phyloP scores from a whole-genome alignment of 1,140 invertebrate genomes.

The Meloidogyne floridensis region DNA sequence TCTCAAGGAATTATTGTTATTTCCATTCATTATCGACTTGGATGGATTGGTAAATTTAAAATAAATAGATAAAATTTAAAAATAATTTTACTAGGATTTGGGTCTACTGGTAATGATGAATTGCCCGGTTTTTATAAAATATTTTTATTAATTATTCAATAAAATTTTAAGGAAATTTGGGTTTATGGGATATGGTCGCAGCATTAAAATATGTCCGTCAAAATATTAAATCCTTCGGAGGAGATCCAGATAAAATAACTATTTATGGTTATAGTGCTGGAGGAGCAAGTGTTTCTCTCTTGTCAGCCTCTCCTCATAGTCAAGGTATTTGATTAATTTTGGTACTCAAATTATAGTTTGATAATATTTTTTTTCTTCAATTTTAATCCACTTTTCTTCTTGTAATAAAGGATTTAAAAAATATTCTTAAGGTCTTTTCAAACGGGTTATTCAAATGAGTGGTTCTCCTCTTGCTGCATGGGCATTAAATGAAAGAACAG shows the following conservation, averaged over 20 bases:
- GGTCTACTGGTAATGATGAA: background rate
- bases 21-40: conserved; percentile 18
- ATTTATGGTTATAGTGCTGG: conserved; percentile 24
- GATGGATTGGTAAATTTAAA: conserved; percentile 11
- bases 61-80: background rate
- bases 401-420: background rate
- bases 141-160: background rate
- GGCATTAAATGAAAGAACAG: conserved; percentile 22
- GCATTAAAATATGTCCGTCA: conserved; percentile 12
- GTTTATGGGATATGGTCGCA: conserved; percentile 15
- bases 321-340: background rate
- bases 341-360: too few species aligned
- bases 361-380: too few species aligned
- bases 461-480: conserved; percentile 20
- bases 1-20: conserved; percentile 24
- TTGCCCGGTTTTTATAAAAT: background rate
- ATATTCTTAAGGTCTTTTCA: conserved; percentile 18
- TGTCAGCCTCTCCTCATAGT: conserved; percentile 10
- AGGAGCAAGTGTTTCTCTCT: conserved; percentile 5
- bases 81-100: conserved; percentile 1
- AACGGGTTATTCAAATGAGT: conserved; percentile 25
- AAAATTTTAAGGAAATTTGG: conserved; percentile 14
- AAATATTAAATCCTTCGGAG: conserved; percentile 15
- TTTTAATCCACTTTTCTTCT: too few species aligned
- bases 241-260: conserved; percentile 8